Conservation (phyloP, 1,140 invertebrate species). For the Drosophila ironensis region DNA sequence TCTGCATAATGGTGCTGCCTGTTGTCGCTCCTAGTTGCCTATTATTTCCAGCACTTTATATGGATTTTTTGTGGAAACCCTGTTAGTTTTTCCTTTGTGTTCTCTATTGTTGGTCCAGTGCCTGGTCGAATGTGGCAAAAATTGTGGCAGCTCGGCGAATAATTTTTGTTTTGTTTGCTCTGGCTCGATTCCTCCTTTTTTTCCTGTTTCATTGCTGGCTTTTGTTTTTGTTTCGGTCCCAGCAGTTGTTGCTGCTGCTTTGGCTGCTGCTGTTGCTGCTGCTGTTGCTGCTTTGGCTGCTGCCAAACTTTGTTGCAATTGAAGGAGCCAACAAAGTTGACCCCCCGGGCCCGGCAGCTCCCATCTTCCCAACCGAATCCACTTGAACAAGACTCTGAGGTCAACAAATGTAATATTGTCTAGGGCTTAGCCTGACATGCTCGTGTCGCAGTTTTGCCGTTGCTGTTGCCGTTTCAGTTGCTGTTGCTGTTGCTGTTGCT, state of each 20-base stretch:
- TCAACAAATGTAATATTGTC: slow-evolving; percentile 60
- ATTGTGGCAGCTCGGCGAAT: slow-evolving; percentile 5
- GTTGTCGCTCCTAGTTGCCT: no score
- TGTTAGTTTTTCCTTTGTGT: no score
- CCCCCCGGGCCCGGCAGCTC: no score
- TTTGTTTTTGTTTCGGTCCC: not conserved
- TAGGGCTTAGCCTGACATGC: slow-evolving; percentile 40
- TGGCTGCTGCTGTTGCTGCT: not conserved
- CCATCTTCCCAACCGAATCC: slow-evolving; percentile 3
- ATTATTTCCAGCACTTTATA: no score
- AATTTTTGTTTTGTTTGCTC: slow-evolving; percentile 13
- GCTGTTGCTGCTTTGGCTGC: not conserved
- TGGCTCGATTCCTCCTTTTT: not conserved
- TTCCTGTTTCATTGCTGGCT: not conserved
- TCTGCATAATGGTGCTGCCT: no score
- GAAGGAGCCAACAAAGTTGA: slow-evolving; percentile 42
- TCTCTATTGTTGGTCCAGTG: not conserved
- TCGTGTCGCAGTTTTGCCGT: not conserved
- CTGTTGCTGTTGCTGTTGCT: slow-evolving; percentile 19
- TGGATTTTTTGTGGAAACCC: no score
- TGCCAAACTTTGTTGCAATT: slow-evolving; percentile 50
- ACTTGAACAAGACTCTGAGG: slow-evolving; percentile 29
- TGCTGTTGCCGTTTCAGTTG: not conserved
- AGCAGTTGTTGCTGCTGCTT: not conserved
- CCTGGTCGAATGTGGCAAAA: slow-evolving; percentile 10